Conservation (phyloP, 2,888 invertebrate genomes). For the Cyrtodaria siliqua region DNA sequence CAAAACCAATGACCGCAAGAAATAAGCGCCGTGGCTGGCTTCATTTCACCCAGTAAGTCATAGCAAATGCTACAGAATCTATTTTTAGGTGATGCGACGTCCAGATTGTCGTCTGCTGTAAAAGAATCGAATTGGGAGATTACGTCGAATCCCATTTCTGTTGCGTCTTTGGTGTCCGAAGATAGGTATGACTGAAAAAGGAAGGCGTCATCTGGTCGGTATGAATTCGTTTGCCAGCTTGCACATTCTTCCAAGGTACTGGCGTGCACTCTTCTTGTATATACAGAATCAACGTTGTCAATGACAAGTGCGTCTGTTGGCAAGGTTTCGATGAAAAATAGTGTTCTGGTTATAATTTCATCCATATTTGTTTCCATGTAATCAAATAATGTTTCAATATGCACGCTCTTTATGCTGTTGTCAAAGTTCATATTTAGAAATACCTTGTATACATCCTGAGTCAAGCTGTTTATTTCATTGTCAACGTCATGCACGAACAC, state of each 20-base stretch:
- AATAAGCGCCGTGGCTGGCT: slow-evolving; percentile 56
- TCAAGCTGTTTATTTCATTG: slow-evolving; percentile 52
- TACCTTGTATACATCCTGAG: slow-evolving; percentile 59
- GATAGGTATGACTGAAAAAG: slow-evolving; percentile 1
- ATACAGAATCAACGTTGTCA: background rate
- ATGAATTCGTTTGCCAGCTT: slow-evolving; percentile 32
- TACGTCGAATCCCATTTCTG: slow-evolving; percentile 18
- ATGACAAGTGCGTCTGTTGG: background rate
- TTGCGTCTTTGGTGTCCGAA: background rate
- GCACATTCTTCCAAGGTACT: slow-evolving; percentile 33
- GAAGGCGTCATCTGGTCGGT: slow-evolving; percentile 15
- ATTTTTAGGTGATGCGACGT: slow-evolving; percentile 36
- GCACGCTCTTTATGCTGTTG: slow-evolving; percentile 12
- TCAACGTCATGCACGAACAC: slow-evolving; percentile 47
- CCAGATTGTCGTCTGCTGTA: slow-evolving; percentile 17
- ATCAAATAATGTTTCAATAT: slow-evolving; percentile 65
- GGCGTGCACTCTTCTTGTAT: background rate
- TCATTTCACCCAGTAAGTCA: slow-evolving; percentile 38
- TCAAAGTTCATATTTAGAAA: slow-evolving; percentile 58
- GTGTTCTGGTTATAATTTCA: slow-evolving; percentile 55
- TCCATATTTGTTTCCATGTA: slow-evolving; percentile 58
- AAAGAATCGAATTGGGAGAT: slow-evolving; percentile 19
- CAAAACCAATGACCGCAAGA: slow-evolving; percentile 74
- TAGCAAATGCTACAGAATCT: slow-evolving; percentile 68
- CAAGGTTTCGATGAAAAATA: slow-evolving; percentile 60